Evolutionary conservation across 2,113 vertebrate genomes (phyloP).

Genomic region (Malaclemys terrapin): DNA sequence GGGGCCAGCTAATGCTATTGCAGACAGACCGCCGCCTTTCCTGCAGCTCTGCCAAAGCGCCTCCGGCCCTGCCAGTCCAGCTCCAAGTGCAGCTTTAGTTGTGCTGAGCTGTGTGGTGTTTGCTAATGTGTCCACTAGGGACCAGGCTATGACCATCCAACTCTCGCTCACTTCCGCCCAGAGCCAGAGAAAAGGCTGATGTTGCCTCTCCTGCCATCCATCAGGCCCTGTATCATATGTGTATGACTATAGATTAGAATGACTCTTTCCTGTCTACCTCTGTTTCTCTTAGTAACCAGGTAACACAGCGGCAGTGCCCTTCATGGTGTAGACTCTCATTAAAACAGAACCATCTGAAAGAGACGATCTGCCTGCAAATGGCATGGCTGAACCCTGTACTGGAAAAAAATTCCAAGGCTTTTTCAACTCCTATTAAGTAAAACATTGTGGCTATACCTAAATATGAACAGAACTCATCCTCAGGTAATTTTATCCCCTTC

Average conservation of each 20-base stretch:
- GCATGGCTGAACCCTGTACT: not conserved
- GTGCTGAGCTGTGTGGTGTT: not conserved
- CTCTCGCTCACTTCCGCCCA: accelerated
- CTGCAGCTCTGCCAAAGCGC: not conserved
- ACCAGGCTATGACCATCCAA: not conserved
- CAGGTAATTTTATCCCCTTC: constrained; percentile 56
- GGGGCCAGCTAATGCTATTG: not conserved
- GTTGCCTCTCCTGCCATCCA: accelerated
- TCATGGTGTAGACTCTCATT: not conserved
- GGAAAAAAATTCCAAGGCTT: not conserved
- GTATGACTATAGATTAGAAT: not conserved
- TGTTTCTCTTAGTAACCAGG: constrained; percentile 72
- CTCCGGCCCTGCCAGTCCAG: not conserved
- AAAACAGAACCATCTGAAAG: not conserved
- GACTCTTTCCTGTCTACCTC: not conserved
- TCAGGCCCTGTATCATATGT: not conserved
- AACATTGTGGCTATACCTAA: not conserved
- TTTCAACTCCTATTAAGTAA: not conserved
- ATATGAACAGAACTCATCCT: constrained; percentile 73
- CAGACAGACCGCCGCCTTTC: not conserved
- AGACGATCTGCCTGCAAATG: not conserved
- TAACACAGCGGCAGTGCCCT: not conserved
- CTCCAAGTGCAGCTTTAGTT: not conserved
- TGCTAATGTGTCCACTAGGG: not conserved
- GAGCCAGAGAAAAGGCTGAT: not conserved